phyloP scores from a whole-genome alignment of 2,888 invertebrate species.

The Drosophila neoperkinsi region DNA sequence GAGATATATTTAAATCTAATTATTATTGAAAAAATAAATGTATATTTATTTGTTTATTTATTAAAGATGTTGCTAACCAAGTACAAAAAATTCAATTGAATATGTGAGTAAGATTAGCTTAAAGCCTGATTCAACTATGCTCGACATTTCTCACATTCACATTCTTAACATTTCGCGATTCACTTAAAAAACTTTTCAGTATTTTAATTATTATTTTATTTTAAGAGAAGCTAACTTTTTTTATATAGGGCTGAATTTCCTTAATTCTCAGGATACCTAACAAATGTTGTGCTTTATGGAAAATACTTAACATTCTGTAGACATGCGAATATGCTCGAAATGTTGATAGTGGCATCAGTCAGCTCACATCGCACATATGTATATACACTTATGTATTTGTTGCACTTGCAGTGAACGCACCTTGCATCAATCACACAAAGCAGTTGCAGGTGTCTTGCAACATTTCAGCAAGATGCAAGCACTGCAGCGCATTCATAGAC shows the following conservation, averaged over 20 bases:
- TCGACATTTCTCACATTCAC: no score
- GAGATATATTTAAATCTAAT: no score
- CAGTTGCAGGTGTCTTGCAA: slow-evolving; percentile 14
- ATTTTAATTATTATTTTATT: neutral
- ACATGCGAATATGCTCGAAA: no score
- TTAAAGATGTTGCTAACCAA: no score
- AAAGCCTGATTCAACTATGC: no score
- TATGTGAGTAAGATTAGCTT: no score
- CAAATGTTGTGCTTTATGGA: neutral
- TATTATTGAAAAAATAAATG: no score
- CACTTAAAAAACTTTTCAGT: neutral
- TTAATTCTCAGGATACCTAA: no score
- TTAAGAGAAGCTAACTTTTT: neutral
- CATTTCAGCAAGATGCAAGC: slow-evolving; percentile 1
- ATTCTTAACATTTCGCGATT: neutral
- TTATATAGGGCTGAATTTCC: no score
- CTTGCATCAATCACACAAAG: slow-evolving; percentile 21
- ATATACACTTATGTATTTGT: neutral
- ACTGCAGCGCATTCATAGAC: slow-evolving; percentile 36
- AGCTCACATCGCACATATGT: neutral
- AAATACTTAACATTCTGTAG: no score
- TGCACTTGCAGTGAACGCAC: neutral
- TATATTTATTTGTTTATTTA: no score
- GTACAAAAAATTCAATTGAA: no score
- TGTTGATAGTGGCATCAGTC: neutral